Evolutionary conservation across 1,140 invertebrate genomes (phyloP).

Genomic region (Lepidurus arcticus): DNA sequence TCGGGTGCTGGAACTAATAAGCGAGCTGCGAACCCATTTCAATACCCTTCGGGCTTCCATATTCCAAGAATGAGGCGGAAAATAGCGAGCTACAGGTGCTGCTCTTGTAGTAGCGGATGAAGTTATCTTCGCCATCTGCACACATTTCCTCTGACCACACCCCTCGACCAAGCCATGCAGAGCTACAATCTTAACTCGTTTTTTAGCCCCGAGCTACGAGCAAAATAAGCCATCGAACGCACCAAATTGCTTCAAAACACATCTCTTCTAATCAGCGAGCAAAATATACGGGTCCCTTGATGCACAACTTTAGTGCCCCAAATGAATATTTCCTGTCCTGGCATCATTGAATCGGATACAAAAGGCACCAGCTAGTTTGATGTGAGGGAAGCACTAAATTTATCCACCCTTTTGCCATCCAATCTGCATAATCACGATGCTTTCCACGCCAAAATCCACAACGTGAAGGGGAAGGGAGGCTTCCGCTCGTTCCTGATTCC

Average conservation of each 20-base stretch:
- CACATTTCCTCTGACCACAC: background rate
- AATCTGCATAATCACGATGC: conserved; percentile 8
- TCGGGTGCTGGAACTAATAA: too few species aligned
- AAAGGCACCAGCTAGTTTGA: too few species aligned
- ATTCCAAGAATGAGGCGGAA: background rate
- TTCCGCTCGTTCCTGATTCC: background rate
- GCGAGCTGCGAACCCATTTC: too few species aligned
- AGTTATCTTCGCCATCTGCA: background rate
- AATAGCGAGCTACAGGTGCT: background rate
- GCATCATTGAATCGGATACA: background rate
- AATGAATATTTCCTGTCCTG: conserved; percentile 5
- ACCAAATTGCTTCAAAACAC: background rate
- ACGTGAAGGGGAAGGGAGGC: background rate
- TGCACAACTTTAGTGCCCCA: background rate
- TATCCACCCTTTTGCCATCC: background rate
- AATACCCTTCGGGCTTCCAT: too few species aligned
- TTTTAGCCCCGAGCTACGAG: background rate
- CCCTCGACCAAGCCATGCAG: background rate
- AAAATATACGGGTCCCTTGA: background rate
- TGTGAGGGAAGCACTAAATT: too few species aligned
- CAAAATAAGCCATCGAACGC: background rate
- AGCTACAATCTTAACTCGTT: background rate
- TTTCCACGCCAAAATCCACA: background rate
- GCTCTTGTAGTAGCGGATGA: background rate
- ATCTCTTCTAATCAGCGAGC: background rate